These are phyloP conservation scores for Drosophila albomicans DNA, from an alignment of 1,140 invertebrate genomes.

Conservation along the genomic window DNA sequence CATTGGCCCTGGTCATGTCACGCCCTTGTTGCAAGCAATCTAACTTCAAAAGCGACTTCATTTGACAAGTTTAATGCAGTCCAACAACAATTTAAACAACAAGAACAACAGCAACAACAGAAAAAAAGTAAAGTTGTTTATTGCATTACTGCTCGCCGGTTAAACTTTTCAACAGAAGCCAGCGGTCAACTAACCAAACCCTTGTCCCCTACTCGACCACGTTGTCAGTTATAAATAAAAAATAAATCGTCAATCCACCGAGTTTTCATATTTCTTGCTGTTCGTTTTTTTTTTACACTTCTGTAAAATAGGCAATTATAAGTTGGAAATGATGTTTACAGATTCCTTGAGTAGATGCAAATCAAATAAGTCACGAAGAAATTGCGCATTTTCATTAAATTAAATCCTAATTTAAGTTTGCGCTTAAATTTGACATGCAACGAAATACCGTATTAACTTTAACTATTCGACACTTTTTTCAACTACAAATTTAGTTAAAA, in stretches of 20 bases:
- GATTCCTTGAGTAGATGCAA: not conserved
- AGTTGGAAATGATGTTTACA: conserved; percentile 20
- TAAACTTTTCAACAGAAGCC: conserved; percentile 66
- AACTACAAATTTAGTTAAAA: conserved; percentile 53
- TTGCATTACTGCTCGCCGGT: conserved; percentile 71
- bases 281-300: not conserved
- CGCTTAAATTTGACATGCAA: not conserved
- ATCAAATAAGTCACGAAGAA: not conserved
- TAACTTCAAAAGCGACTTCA: conserved; percentile 75
- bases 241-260: conserved; percentile 47
- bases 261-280: conserved; percentile 10
- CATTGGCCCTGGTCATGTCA: conserved; percentile 27
- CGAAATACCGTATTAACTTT: not conserved
- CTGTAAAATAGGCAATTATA: conserved; percentile 20
- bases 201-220: not conserved
- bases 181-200: conserved; percentile 12
- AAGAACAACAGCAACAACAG: conserved; percentile 1
- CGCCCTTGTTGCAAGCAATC: conserved; percentile 59
- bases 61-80: conserved; percentile 80
- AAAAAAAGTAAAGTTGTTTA: conserved; percentile 54
- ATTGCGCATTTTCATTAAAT: not conserved
- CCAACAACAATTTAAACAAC: conserved; percentile 66
- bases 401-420: conserved; percentile 1
- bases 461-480: conserved; percentile 16
- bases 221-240: conserved; percentile 65